Base-by-base conservation (phyloP, 2,888 invertebrate species). In the Caenorhabditis panamensis region DNA sequence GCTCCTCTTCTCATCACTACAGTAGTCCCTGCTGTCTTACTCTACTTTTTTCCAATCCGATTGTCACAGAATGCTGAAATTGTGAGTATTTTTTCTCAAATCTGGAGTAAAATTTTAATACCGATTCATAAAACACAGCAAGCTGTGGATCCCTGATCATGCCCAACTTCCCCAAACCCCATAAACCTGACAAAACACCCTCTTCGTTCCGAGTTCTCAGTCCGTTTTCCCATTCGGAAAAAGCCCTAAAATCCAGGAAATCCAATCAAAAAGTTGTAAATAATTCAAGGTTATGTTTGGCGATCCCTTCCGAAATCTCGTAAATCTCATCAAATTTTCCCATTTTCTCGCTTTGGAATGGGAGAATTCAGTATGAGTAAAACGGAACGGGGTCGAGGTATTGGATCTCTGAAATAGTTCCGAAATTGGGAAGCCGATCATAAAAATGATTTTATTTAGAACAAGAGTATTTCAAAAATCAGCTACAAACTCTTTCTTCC, bases 31-130 rank as follows among this genome's bases (percentile, higher is more conserved):
- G 58, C 69, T n/a, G 37, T 68, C 9, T 22, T 84, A 16, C 75
- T 88, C 28, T 76, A 37, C 47, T 72, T 84, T 24, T 75, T 69
- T 20, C 84, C 85, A 8, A 83, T 86, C 26, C 76, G 64, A 18
- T 62, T 87, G n/a, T 82, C 85, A 8, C 82, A 82, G 58, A 90
- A 88, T 83, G 89, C 90, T 1, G 90, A 90, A 80, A 88, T 89
- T 79, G 89, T 90, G 56, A 79, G 86, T 84, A 54, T 71, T 61
- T 56, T 58, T 16, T n/a, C n/a, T n/a, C n/a, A n/a, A n/a, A n/a
- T n/a, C n/a, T n/a, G n/a, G n/a, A n/a, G n/a, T n/a, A n/a, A n/a
- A n/a, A n/a, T n/a, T n/a, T n/a, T n/a, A n/a, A n/a, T n/a, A n/a
- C n/a, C n/a, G n/a, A n/a, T n/a, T n/a, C n/a, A n/a, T n/a, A n/a